phyloP scores from a whole-genome alignment of 2,888 invertebrate species.

The Opisthograptis luteolata region DNA sequence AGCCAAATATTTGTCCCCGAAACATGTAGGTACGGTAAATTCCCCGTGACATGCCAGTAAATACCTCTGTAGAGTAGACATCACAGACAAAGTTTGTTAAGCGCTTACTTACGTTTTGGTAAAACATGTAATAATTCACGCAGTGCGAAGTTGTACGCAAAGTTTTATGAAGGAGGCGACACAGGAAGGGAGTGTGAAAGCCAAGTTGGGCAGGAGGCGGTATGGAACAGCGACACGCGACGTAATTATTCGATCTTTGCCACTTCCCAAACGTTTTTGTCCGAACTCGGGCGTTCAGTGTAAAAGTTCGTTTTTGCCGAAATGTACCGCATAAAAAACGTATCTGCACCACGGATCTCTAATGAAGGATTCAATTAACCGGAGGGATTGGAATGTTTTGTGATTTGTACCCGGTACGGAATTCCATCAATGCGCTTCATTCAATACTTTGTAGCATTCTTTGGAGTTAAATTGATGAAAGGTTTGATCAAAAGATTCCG shows the following conservation, averaged over 20 bases:
- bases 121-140: constrained; percentile 72
- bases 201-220: constrained; percentile 60
- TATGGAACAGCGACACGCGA: constrained; percentile 31
- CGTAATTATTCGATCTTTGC: constrained; percentile 71
- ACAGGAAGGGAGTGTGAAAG: constrained; percentile 62
- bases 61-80: constrained; percentile 45
- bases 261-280: constrained; percentile 74
- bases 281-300: constrained; percentile 59
- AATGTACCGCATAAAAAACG: constrained; percentile 42
- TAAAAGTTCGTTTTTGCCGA: constrained; percentile 76
- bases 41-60: constrained; percentile 41
- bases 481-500: constrained; percentile 39
- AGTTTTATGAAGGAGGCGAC: constrained; percentile 65
- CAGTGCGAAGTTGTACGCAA: constrained; percentile 56
- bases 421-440: constrained; percentile 70
- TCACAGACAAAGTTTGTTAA: constrained; percentile 62
- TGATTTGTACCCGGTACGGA: constrained; percentile 73
- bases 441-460: constrained; percentile 58
- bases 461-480: constrained; percentile 57
- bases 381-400: constrained; percentile 77
- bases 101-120: constrained; percentile 65
- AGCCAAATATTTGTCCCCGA: constrained; percentile 27
- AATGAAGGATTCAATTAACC: constrained; percentile 82
- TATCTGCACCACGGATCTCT: constrained; percentile 53
- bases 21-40: constrained; percentile 30